Evolutionary conservation across 2,888 invertebrate genomes (phyloP).

Genomic region (Heliconius charithonia): DNA sequence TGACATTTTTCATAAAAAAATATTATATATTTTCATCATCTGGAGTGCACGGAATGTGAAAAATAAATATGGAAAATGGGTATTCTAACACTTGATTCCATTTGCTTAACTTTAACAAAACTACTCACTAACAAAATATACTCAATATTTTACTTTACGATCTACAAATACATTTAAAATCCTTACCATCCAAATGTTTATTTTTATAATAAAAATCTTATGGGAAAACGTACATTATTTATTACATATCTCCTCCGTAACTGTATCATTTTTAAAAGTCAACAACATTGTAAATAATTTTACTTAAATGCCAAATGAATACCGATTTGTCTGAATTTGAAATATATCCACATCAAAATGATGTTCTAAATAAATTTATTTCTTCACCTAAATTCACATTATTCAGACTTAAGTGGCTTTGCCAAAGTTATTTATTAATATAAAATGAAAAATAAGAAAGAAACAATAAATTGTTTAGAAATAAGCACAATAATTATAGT

Average conservation of each 20-base stretch:
- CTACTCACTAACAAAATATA: too few relatives aligned
- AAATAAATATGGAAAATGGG: too few relatives aligned
- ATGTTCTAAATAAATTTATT: constrained; percentile 7
- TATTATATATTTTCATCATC: too few relatives aligned
- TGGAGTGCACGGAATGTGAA: too few relatives aligned
- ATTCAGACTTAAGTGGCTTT: constrained; percentile 5
- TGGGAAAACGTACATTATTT: neutral
- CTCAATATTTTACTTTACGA: too few relatives aligned
- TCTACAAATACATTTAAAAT: too few relatives aligned
- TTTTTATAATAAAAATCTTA: neutral
- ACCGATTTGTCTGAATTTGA: constrained; percentile 27
- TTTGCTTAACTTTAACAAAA: too few relatives aligned
- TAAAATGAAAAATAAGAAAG: constrained; percentile 4
- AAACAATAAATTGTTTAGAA: neutral
- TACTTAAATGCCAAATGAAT: constrained; percentile 6
- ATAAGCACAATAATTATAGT: neutral
- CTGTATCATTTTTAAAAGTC: constrained; percentile 8
- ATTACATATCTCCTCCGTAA: neutral
- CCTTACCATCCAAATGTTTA: neutral
- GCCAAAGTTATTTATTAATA: constrained; percentile 11
- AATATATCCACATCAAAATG: constrained; percentile 8
- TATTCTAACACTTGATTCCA: too few relatives aligned
- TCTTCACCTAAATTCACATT: constrained; percentile 1
- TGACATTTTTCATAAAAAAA: too few relatives aligned
- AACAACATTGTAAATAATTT: constrained; percentile 2